Conservation (phyloP, 2,888 invertebrate genomes). For the Colletes collaris region DNA sequence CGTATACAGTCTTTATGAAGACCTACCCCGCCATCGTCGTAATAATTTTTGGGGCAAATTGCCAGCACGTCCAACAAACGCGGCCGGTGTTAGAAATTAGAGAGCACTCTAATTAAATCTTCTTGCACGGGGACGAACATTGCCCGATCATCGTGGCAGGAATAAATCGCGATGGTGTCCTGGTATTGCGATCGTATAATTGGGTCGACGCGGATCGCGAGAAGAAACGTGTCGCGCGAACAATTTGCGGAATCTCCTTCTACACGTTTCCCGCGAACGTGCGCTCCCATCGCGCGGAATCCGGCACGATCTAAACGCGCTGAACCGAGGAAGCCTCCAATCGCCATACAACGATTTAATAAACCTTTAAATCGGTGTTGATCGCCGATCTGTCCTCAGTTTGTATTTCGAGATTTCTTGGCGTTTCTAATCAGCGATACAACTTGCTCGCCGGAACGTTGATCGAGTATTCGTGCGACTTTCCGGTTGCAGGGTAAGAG, state of each 20-base stretch:
- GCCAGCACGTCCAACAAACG: conserved; percentile 4
- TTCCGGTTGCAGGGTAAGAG: neutral
- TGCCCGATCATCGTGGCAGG: neutral
- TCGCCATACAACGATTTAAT: conserved; percentile 15
- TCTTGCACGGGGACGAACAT: conserved; percentile 7
- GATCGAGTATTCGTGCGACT: no score
- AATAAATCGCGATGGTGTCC: conserved; percentile 50
- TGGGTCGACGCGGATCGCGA: conserved; percentile 40
- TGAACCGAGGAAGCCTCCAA: conserved; percentile 6
- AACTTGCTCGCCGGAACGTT: no score
- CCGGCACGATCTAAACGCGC: conserved; percentile 22
- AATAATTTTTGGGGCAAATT: conserved; percentile 27
- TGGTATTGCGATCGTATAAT: conserved; percentile 51
- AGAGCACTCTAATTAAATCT: conserved; percentile 56
- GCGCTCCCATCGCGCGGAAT: conserved; percentile 1
- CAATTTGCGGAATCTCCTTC: conserved; percentile 54
- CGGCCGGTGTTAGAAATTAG: conserved; percentile 22
- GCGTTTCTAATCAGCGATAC: no score
- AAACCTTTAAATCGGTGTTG: conserved; percentile 12
- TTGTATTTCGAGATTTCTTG: no score
- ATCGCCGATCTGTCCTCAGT: neutral
- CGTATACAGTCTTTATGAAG: no score
- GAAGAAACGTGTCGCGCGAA: conserved; percentile 45
- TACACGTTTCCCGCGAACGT: conserved; percentile 19
- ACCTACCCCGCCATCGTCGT: neutral